These are phyloP conservation scores for Macrobrachium rosenbergii DNA, from an alignment of 1,140 invertebrate species.

Conservation along the genomic window DNA sequence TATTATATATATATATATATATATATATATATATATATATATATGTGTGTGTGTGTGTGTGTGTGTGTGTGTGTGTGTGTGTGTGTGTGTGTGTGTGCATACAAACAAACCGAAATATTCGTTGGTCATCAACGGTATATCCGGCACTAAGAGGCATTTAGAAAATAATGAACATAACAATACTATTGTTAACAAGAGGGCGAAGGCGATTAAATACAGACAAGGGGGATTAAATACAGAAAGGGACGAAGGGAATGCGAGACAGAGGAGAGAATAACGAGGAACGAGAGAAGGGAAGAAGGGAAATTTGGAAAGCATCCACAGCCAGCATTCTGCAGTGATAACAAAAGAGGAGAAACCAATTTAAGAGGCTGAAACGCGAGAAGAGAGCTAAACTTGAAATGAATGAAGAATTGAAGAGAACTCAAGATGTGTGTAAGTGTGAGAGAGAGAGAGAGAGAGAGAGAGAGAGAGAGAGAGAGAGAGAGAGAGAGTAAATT, in stretches of 20 bases:
- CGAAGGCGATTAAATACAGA: no score
- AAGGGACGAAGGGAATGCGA: not conserved
- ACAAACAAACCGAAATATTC: no score
- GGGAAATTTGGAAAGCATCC: not conserved
- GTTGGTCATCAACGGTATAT: no score
- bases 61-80: no score
- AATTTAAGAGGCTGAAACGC: not conserved
- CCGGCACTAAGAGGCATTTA: no score
- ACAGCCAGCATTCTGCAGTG: no score
- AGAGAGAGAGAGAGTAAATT: slow-evolving; percentile 19
- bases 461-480: slow-evolving; percentile 32
- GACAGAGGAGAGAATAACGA: not conserved
- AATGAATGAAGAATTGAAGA: not conserved
- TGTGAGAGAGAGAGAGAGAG: slow-evolving; percentile 13
- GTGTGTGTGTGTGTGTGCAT: no score
- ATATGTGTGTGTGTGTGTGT: no score
- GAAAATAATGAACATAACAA: no score
- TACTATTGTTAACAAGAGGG: not conserved
- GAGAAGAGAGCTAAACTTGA: not conserved
- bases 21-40: no score
- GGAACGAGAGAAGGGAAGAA: not conserved
- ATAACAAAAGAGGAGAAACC: not conserved
- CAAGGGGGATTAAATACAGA: not conserved
- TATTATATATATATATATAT: no score
- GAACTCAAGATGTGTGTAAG: not conserved